Percentiles rank a stretch among this genome's conserved stretches.
Conservation (phyloP, 2,888 invertebrate genomes). For the Drosophila rellima region DNA sequence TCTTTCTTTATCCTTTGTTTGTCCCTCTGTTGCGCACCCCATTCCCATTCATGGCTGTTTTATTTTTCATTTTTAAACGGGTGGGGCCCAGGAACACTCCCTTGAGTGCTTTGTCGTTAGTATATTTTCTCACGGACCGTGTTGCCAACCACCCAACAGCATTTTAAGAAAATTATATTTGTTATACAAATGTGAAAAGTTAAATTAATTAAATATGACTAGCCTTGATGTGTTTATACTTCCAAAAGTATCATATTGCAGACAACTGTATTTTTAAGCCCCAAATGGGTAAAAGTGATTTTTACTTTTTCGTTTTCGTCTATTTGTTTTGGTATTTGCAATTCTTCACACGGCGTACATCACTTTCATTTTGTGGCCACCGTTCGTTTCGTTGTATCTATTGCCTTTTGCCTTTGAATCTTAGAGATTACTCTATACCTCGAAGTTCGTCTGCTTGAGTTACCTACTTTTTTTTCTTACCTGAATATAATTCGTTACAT, state of each 20-base stretch:
- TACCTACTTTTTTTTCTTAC: slow-evolving; percentile 44
- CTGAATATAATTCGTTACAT: slow-evolving; percentile 25
- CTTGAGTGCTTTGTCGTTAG: slow-evolving; percentile 51
- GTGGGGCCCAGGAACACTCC: slow-evolving; percentile 57
- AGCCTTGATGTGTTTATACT: no score
- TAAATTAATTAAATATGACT: no score
- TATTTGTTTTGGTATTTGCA: slow-evolving; percentile 43
- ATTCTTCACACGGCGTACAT: slow-evolving; percentile 53
- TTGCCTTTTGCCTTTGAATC: slow-evolving; percentile 20
- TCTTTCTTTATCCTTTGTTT: slow-evolving; percentile 67
- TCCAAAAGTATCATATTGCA: background rate
- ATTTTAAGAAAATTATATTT: background rate
- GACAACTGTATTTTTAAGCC: slow-evolving; percentile 5
- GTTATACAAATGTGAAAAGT: background rate
- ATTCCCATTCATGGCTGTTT: slow-evolving; percentile 40
- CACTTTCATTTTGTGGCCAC: slow-evolving; percentile 70
- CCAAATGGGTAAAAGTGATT: slow-evolving; percentile 46
- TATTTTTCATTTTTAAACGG: slow-evolving; percentile 21
- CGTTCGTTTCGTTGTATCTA: slow-evolving; percentile 22
- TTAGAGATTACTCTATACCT: slow-evolving; percentile 14
- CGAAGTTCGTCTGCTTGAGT: slow-evolving; percentile 15
- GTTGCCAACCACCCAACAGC: slow-evolving; percentile 6
- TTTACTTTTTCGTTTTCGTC: slow-evolving; percentile 26
- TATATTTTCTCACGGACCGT: slow-evolving; percentile 7
- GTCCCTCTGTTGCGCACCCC: slow-evolving; percentile 53